Evolutionary conservation across 2,113 vertebrate genomes (phyloP).

Genomic region (Chinchilla lanigera): DNA sequence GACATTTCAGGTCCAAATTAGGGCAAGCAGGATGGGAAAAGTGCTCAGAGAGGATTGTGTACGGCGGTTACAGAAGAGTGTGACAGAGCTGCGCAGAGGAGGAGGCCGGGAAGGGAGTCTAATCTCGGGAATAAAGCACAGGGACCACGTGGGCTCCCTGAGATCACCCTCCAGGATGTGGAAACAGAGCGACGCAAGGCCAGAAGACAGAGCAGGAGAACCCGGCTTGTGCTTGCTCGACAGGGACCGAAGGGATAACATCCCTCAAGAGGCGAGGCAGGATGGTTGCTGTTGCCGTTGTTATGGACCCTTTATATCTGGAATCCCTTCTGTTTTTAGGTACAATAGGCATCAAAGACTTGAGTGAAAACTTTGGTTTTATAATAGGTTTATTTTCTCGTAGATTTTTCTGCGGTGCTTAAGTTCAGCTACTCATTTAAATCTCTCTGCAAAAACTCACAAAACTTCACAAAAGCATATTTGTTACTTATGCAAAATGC

Average conservation of each 20-base stretch:
- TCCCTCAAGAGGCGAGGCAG: neutral
- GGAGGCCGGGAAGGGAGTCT: neutral
- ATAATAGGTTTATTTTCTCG: neutral
- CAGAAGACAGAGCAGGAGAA: neutral
- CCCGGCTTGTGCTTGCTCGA: accelerated
- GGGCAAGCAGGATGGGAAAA: neutral
- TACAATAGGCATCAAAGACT: neutral
- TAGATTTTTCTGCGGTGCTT: neutral
- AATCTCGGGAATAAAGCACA: neutral
- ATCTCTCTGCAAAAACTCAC: neutral
- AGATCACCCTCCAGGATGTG: too few relatives aligned
- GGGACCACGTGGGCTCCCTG: accelerated
- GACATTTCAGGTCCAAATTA: neutral
- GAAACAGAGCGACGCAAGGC: neutral
- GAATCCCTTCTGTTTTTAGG: neutral
- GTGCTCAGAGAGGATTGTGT: neutral
- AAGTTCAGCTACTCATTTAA: neutral
- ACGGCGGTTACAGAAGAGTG: neutral
- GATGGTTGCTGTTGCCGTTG: neutral
- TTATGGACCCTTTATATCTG: neutral
- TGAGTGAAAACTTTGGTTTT: neutral
- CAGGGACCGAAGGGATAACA: neutral
- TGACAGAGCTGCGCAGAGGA: neutral
- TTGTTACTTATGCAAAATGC: neutral
- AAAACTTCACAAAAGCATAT: neutral